Evolutionary conservation across 2,113 vertebrate genomes (phyloP), one percentile per base, ranked within the genome.

Genomic region (Zosterops lateralis): DNA sequence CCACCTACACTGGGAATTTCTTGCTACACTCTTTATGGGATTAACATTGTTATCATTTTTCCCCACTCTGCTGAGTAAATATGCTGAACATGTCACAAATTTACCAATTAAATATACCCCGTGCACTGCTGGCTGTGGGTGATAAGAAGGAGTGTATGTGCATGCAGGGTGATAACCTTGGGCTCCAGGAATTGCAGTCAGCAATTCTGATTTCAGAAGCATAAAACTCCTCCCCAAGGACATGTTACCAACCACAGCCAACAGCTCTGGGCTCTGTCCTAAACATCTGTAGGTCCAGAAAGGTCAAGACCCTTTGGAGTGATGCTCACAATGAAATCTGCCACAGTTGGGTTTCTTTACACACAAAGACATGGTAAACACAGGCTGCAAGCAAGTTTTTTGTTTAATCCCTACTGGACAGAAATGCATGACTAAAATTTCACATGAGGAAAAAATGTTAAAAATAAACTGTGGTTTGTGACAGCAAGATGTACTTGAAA

Each of bases 211-310:
- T 44, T 83, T 48, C 40, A 64, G 34, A 81, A 47, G 34, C n/a
- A 29, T 25, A 14, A 36, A 91, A 40, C 10, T 71, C 58, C 21
- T 64, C 53, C 65, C 61, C 14, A 12, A 11, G 45, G 42, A 28
- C 28, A 17, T 14, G 14, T 14, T 31, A 38, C 16, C 32, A 42
- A 36, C 11, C 79, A 73, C 17, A 54, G 47, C 32, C 29, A 15
- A 26, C 38, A 87, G 77, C 74, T 71, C n/a, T 0, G 0, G 36
- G 62, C 47, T 75, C 3, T 2, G 1, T 31, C 66, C 64, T 70
- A 6, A 80, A 66, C 56, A 51, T 66, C 58, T 54, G 4, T 0
- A 44, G 21, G 71, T 60, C 45, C 38, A 21, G 54, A 36, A 53
- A 85, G 20, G 42, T 29, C 6, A 5, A 82, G 58, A 47, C 17